Evolutionary conservation across 1,140 invertebrate species (phyloP), one percentile per base, ranked within the genome.

Genomic region (Calliopsis andreniformis): DNA sequence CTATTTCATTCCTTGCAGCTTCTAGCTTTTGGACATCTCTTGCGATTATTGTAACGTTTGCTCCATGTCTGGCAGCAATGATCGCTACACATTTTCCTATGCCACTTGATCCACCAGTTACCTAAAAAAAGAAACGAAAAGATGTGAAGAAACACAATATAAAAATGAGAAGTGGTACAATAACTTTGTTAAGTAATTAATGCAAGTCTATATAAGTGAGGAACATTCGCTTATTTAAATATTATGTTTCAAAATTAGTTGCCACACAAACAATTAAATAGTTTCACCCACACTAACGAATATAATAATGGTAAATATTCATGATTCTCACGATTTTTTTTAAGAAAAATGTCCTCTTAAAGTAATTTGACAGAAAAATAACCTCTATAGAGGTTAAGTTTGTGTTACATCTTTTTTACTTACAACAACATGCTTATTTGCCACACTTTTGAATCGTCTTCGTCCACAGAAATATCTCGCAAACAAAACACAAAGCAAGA

Each of bases 51-150:
- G 98, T 97, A 0, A 99, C 96, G 92, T 97, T 93, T 3, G 97
- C 98, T 59, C 98, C 98, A 80, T 94, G 89, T 88, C 93, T 93
- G 3, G 95, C 95, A 42, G 95, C 96, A 86, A 96, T 93, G 18
- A 95, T 92, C 0, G 97, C 98, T 23, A 97, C 87, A 56, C 95
- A 94, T 90, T 97, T 96, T 4, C 98, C 98, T 83, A 99, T 99
- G 7, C 98, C 98, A 93, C 97, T 98, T 0, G 98, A 99, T 39
- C 98, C 98, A 58, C 98, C 98, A 30, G 97, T 98, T n/a, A 99
- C 93, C 90, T 91, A 25, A 42, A 45, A 71, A 59, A 51, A 53
- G 4, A 32, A 20, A 8, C 8, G 42, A 32, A 0, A 28, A 30
- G 2, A 59, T 25, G 0, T 42, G 18, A 14, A 30, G 43, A 45